Evolutionary conservation across 2,797 vertebrate species (phyloP).

Genomic region (Netta rufina): DNA sequence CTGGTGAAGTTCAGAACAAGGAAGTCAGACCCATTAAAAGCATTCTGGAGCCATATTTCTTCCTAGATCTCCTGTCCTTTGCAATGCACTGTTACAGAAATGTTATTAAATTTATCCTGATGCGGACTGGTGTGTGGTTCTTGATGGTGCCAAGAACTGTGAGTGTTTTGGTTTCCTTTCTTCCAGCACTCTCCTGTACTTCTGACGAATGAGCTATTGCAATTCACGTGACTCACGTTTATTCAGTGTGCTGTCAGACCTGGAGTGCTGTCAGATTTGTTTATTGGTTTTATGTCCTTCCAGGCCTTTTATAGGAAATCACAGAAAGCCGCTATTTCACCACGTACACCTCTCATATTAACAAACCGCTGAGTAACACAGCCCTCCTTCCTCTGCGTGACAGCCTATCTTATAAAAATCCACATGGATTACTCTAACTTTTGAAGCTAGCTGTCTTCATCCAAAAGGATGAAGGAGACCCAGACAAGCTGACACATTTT

Average conservation of each 20-base stretch:
- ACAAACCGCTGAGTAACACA: background rate
- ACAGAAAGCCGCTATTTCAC: background rate
- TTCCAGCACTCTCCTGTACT: background rate
- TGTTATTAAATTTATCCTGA: background rate
- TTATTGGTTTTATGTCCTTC: conserved; percentile 27
- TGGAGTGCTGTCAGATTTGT: background rate
- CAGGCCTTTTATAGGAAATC: conserved; percentile 2
- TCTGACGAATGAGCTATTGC: background rate
- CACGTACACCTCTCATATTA: background rate
- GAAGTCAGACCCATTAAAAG: background rate
- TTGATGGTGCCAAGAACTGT: background rate
- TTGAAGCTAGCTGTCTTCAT: background rate
- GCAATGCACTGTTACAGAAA: background rate
- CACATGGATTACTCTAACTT: background rate
- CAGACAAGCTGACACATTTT: background rate
- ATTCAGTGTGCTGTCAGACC: background rate
- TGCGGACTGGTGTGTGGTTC: background rate
- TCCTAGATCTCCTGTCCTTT: background rate
- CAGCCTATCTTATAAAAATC: background rate
- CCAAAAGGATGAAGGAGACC: background rate
- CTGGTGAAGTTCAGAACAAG: background rate
- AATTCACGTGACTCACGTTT: conserved; percentile 22
- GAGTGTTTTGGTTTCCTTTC: background rate
- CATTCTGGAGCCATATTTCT: background rate
- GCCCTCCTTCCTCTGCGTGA: fast-evolving